Conservation (phyloP, 2,113 vertebrate genomes). For the Nothobranchius furzeri region DNA sequence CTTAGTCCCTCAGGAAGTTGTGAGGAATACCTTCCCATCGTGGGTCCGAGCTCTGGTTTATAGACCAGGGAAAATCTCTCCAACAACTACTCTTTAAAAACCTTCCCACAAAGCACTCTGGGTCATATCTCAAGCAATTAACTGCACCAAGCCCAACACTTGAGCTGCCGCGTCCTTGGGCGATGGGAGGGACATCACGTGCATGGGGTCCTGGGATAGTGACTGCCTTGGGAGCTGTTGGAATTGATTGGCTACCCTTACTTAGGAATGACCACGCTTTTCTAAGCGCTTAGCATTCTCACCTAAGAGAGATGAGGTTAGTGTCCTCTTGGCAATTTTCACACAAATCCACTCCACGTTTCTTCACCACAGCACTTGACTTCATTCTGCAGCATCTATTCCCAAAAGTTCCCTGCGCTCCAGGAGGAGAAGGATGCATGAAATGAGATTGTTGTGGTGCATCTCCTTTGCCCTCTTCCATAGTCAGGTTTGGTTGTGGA, state of each 20-base stretch:
- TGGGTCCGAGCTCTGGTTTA: conserved; percentile 66
- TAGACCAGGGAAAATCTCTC: conserved; percentile 54
- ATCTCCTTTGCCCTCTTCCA: conserved; percentile 8
- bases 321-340: conserved; percentile 65
- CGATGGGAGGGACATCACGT: conserved; percentile 23
- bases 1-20: conserved; percentile 59
- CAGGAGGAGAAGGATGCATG: conserved; percentile 44
- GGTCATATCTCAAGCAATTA: conserved; percentile 73
- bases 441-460: conserved; percentile 41
- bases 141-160: conserved; percentile 50
- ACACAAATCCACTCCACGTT: conserved; percentile 61
- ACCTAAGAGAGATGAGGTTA: conserved; percentile 68
- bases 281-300: conserved; percentile 60
- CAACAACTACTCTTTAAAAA: conserved; percentile 55
- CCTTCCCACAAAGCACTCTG: conserved; percentile 49
- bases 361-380: conserved; percentile 30
- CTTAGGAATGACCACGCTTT: conserved; percentile 60
- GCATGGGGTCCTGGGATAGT: conserved; percentile 48
- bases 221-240: conserved; percentile 50
- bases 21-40: conserved; percentile 55
- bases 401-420: conserved; percentile 7
- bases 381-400: conserved; percentile 33
- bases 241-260: conserved; percentile 74
- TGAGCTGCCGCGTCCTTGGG: conserved; percentile 50
- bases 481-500: conserved; percentile 29